Base-by-base conservation (phyloP, 2,888 invertebrate genomes). In the Ligdia adustata region DNA sequence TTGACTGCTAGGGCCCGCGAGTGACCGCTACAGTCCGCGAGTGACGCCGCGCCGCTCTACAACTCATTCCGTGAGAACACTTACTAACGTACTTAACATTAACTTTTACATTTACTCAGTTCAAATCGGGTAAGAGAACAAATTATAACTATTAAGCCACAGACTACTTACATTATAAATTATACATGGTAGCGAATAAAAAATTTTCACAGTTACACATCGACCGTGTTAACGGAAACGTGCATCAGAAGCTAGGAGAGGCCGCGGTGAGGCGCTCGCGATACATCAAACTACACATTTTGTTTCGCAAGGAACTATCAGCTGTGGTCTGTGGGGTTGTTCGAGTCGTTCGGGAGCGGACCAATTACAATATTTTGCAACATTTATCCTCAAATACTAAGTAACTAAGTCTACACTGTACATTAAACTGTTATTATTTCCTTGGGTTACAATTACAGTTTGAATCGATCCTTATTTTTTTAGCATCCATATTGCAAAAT, bases 91-190 rank as follows among this genome's bases (percentile, higher is more conserved):
- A 62, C 71, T 69, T 72, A 72, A 64, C 55, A 63, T 64, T 70
- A 69, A 57, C 55, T 57, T 65, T 72, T 69, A 71, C 57, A 71
- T 69, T 50, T 71, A 70, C 61, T 73, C 72, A 73, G 73, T 73
- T 72, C 72, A 67, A 66, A 71, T 66, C 61, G 64, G 66, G 66
- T 65, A 64, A 53, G 46, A 53, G 40, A 57, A n/a, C 18, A 67
- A 65, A 64, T 62, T 60, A 64, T 60, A 60, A 62, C 62, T 67
- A 65, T 61, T 58, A 59, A 69, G 71, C 68, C 64, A 58, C 65
- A 60, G 52, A 62, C 55, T 63, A 66, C 60, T 54, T 40, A 53
- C 37, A 64, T 20, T 55, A 48, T 52, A 46, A 38, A 47, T 18
- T 20, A 41, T 42, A 46, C 22, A 28, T 27, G 12, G 14, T 31